Percentiles rank a stretch among this genome's conserved stretches.
Evolutionary conservation across 1,140 invertebrate species (phyloP).

Genomic region (Ridgeia piscesae): DNA sequence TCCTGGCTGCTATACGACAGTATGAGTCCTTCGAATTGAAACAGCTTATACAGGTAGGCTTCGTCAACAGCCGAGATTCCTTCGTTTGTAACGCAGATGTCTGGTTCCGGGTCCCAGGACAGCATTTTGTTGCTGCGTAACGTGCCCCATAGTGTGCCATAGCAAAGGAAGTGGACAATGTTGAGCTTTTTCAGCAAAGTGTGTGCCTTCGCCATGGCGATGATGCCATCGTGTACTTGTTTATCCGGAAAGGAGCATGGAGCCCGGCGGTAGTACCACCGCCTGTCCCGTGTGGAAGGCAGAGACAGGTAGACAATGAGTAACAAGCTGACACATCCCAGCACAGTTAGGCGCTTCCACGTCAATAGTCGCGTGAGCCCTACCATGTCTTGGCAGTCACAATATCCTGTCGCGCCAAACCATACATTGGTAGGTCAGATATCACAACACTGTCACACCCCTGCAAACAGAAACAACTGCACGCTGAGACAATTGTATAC

Average conservation of each 20-base stretch:
- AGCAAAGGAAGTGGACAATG: conserved; percentile 61
- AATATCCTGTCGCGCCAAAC: neutral
- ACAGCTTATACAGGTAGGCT: conserved; percentile 51
- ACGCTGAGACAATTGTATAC: neutral
- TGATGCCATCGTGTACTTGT: conserved; percentile 9
- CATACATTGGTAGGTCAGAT: no score
- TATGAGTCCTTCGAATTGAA: conserved; percentile 48
- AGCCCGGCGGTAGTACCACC: neutral
- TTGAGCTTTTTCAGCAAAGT: conserved; percentile 45
- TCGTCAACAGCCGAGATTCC: conserved; percentile 56
- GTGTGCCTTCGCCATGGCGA: conserved; percentile 24
- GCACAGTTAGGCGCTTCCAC: neutral
- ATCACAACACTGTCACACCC: neutral
- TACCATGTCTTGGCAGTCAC: neutral
- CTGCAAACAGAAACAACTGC: neutral
- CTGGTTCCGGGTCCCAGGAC: conserved; percentile 60
- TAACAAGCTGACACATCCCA: neutral
- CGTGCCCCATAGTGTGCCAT: conserved; percentile 63
- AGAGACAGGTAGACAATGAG: neutral
- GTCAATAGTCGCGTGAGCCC: neutral
- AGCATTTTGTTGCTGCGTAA: conserved; percentile 55
- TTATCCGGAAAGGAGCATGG: neutral
- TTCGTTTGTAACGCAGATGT: conserved; percentile 60
- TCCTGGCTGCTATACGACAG: conserved; percentile 57
- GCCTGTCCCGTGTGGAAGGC: neutral